A percentile compares a stretch with the other conserved stretches of the same genome.
phyloP scores from a whole-genome alignment of 1,140 invertebrate genomes.

The Heliothis subflexa region DNA sequence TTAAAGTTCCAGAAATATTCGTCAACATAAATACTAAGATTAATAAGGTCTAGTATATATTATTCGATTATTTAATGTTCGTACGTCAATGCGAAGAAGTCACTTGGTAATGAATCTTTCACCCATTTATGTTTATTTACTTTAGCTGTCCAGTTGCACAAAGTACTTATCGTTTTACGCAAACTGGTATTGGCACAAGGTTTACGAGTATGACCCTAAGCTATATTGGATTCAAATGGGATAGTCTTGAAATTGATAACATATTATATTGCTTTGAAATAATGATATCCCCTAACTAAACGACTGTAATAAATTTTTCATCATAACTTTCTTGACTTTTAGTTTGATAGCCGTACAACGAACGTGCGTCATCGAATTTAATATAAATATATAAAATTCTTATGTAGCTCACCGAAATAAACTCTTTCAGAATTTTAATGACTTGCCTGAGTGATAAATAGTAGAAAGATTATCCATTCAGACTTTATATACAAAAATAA shows the following conservation, averaged over 20 bases:
- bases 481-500: constrained; percentile 18
- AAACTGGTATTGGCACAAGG: constrained; percentile 24
- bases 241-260: constrained; percentile 29
- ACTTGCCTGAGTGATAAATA: constrained; percentile 65
- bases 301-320: constrained; percentile 68
- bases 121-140: constrained; percentile 35
- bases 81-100: constrained; percentile 14
- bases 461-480: constrained; percentile 49
- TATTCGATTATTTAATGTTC: constrained; percentile 11
- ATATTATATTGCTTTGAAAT: constrained; percentile 5
- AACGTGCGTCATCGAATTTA: constrained; percentile 70
- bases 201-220: constrained; percentile 41
- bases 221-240: constrained; percentile 23
- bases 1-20: too few relatives aligned
- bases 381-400: constrained; percentile 69
- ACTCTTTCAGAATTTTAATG: constrained; percentile 70
- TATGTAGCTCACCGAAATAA: constrained; percentile 67
- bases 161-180: constrained; percentile 35
- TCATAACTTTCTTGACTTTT: constrained; percentile 62
- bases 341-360: constrained; percentile 59
- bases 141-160: constrained; percentile 21
- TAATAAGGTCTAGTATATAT: constrained; percentile 1
- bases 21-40: neutral
- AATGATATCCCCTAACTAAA: constrained; percentile 51
- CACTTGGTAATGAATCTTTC: constrained; percentile 32